These are phyloP conservation scores for Platerodrilus igneus DNA, from an alignment of 2,888 invertebrate genomes.

Conservation along the genomic window DNA sequence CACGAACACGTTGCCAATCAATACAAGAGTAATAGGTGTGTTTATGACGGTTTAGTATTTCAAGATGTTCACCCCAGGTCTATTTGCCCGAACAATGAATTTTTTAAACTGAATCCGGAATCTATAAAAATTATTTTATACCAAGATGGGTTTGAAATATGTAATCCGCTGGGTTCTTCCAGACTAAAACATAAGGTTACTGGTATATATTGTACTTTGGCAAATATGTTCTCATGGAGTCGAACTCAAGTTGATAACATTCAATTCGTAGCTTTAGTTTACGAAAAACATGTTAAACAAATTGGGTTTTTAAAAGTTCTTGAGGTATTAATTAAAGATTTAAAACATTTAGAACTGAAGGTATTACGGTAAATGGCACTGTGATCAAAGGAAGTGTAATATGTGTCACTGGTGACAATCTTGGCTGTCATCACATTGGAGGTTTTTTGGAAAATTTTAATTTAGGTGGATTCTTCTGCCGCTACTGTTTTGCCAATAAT, in stretches of 20 bases:
- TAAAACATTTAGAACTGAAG: slow-evolving; percentile 27
- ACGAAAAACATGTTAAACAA: slow-evolving; percentile 27
- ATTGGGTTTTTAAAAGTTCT: slow-evolving; percentile 31
- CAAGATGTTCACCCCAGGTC: no score
- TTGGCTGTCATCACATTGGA: slow-evolving; percentile 29
- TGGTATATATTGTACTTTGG: slow-evolving; percentile 33
- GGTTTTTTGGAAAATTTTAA: slow-evolving; percentile 31
- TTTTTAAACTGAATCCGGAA: slow-evolving; percentile 15
- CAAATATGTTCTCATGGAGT: slow-evolving; percentile 30
- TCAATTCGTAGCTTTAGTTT: slow-evolving; percentile 33
- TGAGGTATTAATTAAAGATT: slow-evolving; percentile 27
- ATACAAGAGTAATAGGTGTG: no score
- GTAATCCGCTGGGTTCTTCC: slow-evolving; percentile 35
- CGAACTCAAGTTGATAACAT: slow-evolving; percentile 30
- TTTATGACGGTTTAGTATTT: slow-evolving; percentile 18
- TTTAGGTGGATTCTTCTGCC: slow-evolving; percentile 23
- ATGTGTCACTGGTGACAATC: slow-evolving; percentile 28
- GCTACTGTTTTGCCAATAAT: slow-evolving; percentile 24
- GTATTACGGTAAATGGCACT: slow-evolving; percentile 17
- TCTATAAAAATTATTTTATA: slow-evolving; percentile 30
- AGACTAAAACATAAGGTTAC: slow-evolving; percentile 34
- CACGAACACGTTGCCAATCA: no score
- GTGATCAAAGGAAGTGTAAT: slow-evolving; percentile 26
- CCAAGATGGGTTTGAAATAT: slow-evolving; percentile 36
- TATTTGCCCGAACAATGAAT: no score